Conservation (phyloP, 2,797 vertebrate genomes). For the Parauchenoglanis punctatus region DNA sequence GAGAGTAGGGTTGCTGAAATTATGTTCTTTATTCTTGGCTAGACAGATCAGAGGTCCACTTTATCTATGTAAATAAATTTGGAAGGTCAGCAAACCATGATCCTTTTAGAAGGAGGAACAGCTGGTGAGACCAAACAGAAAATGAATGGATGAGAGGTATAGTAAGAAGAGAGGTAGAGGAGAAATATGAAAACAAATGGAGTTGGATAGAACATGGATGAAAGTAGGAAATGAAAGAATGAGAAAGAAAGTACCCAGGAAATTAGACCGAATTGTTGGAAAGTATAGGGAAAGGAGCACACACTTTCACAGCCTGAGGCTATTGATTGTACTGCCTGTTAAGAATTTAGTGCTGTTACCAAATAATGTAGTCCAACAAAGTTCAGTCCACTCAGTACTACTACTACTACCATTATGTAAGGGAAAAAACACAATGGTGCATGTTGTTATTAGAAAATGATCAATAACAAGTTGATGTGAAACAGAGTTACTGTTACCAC, state of each 20-base stretch:
- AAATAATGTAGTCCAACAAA: not conserved
- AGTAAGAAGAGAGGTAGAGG: not conserved
- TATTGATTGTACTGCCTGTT: not conserved
- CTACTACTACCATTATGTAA: not conserved
- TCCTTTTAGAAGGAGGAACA: not conserved
- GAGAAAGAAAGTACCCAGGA: not conserved
- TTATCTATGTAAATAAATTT: not conserved
- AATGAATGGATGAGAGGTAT: too few relatives aligned
- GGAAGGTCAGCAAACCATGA: not conserved
- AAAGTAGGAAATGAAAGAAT: constrained; percentile 25
- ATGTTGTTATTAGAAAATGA: not conserved
- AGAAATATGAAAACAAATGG: not conserved
- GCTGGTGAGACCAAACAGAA: not conserved
- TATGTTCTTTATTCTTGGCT: not conserved
- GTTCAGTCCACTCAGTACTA: not conserved
- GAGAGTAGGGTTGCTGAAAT: not conserved
- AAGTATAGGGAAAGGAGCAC: not conserved
- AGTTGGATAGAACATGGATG: not conserved
- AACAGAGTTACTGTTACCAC: not conserved
- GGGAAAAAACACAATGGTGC: not conserved
- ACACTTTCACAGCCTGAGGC: not conserved
- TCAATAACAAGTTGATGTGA: not conserved
- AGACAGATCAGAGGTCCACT: not conserved
- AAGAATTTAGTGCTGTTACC: not conserved
- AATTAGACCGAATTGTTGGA: not conserved